Conservation (phyloP, 2,797 vertebrate genomes). For the Peromyscus attwateri region DNA sequence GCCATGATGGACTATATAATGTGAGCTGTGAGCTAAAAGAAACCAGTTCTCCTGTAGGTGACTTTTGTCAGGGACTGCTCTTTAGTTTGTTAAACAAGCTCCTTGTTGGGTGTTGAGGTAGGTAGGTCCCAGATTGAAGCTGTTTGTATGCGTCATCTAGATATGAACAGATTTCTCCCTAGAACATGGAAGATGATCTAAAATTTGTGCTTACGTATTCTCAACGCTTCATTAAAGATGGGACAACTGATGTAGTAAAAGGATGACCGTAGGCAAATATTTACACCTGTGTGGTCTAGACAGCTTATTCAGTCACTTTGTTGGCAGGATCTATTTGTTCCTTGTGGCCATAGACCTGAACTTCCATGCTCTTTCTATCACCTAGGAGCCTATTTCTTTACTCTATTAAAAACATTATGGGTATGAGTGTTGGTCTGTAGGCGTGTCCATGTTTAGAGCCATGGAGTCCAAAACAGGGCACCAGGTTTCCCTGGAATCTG, state of each 20-base stretch:
- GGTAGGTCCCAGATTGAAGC: neutral
- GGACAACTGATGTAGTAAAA: neutral
- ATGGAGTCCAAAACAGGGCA: neutral
- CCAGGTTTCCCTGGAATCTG: neutral
- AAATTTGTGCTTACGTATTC: conserved; percentile 39
- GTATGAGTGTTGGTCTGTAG: neutral
- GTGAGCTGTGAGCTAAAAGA: neutral
- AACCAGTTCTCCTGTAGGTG: neutral
- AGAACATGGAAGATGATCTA: neutral
- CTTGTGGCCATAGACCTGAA: neutral
- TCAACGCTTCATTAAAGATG: neutral
- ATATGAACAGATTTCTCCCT: conserved; percentile 15
- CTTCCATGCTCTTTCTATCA: neutral
- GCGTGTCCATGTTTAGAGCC: neutral
- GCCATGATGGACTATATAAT: neutral
- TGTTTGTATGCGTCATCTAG: neutral
- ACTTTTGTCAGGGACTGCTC: neutral
- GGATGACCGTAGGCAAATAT: neutral
- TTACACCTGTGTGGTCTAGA: neutral
- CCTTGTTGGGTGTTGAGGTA: neutral
- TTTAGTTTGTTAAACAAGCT: neutral
- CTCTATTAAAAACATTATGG: neutral
- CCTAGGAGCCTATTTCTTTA: neutral
- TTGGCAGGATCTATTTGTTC: neutral
- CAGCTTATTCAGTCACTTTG: neutral